Evolutionary conservation across 2,113 vertebrate species (phyloP), one percentile per base, ranked within the genome.

Genomic region (Strix aluco): DNA sequence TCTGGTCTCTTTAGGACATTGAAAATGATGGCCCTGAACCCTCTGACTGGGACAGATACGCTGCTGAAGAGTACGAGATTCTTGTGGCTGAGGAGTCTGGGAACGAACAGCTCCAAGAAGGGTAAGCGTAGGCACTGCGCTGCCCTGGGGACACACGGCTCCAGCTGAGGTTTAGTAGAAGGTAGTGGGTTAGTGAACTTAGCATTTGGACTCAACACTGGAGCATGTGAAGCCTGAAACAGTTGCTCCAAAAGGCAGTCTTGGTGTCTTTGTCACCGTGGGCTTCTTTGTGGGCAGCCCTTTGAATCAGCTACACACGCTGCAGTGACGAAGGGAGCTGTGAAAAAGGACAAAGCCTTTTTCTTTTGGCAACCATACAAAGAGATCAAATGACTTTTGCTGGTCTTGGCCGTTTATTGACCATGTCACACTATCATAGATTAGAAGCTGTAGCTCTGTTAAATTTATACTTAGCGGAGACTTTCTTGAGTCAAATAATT

Each of bases 31-130:
- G 98, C 95, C 99, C 99, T 6, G 99, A 99, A 91, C 99, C 99
- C 38, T 99, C 99, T 1, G 99, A 99, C 96, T 99, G 99, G 99
- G 99, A 99, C 98, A 98, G 99, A 95, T 99, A 99, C 14, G 99
- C 99, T 65, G 98, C 99, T 22, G 99, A 99, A 81, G 99, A 99
- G 92, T 99, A 99, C 9, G 99, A 99, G 98, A 99, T 99, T 49
- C 98, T 99, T 69, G 99, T 99, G 81, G 99, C 99, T 2, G 99
- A 99, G 94, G 99, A 99, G 95, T 99, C 99, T 5, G 99, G 99
- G 81, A 99, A 99, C 5, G 99, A 99, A 29, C 99, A 99, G 92
- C 97, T 99, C 62, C 99, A 99, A 34, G 99, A 99, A 85, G 99
- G 99, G 99, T 99, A 97, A 93, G 98, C 93, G 46, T 2, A 6